Base-by-base conservation (phyloP, 2,113 vertebrate species). In the Vidua macroura region DNA sequence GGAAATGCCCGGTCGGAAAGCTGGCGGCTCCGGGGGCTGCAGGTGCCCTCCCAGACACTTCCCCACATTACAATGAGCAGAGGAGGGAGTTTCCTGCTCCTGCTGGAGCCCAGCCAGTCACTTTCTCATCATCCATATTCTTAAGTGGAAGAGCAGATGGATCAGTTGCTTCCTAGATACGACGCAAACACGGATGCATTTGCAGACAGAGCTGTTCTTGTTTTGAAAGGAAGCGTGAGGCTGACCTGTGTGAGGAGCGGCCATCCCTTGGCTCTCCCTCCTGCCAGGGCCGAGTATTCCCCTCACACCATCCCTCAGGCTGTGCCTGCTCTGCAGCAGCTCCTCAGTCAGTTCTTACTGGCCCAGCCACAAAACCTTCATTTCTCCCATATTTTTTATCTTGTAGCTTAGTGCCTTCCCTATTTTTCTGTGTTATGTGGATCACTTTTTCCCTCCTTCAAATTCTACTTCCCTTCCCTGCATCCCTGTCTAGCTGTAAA, bases 141-240 rank as follows among this genome's bases (percentile, higher is more conserved):
- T 88, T 94, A 92, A 97, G 95, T 90, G 86, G 85, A 96, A 88
- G 93, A 95, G 93, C 96, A 96, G 93, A 96, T 93, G 95, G 92
- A 93, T 81, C 92, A 30, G 95, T 95, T 20, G 73, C 93, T 97
- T 96, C 96, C 95, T 97, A 78, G 93, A 95, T 55, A 96, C 80
- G 20, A 27, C 1, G 52, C 92, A 95, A 95, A 96, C 95, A 92
- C 63, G 78, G 89, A 64, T 72, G 89, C 63, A 0, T 69, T 31
- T 88, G 92, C 75, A 86, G 95, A 83, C 88, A 35, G 93, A 35
- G 79, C 85, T 49, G 66, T 80, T 83, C 80, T 92, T 96, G 92
- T 96, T 95, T 95, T 53, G 82, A 58, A 88, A 70, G 92, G 93
- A 93, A 94, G 68, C 11, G 2, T 4, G 15, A 56, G 24, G 62